Percentiles rank a stretch among this genome's conserved stretches.
These are phyloP conservation scores for Pristionchus pacificus DNA, from an alignment of 1,140 invertebrate genomes.

Conservation along the genomic window DNA sequence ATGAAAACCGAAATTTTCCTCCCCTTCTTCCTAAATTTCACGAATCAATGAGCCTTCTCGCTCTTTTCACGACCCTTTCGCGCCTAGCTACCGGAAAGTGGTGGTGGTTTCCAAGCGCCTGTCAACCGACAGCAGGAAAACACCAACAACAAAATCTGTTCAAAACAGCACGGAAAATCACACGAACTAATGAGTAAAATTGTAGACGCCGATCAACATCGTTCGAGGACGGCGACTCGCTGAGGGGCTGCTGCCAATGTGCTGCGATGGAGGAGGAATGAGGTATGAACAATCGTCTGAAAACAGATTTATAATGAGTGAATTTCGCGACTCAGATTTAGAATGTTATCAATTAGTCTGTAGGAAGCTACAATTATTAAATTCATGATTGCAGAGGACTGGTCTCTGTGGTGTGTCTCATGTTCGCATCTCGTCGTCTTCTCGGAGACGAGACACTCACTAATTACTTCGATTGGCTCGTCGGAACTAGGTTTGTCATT, in stretches of 20 bases:
- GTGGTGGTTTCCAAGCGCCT: no score
- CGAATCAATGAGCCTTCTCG: no score
- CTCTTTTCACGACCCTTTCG: slow-evolving; percentile 17
- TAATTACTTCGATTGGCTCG: slow-evolving; percentile 42
- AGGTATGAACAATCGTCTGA: slow-evolving; percentile 6
- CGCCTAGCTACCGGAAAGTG: slow-evolving; percentile 17
- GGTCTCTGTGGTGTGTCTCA: slow-evolving; percentile 37
- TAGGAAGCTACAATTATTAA: not conserved
- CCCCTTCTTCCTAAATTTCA: not conserved
- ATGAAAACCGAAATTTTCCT: not conserved
- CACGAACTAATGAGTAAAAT: not conserved
- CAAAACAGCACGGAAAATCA: not conserved
- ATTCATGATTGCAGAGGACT: slow-evolving; percentile 26
- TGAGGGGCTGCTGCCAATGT: slow-evolving; percentile 41
- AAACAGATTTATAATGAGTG: not conserved
- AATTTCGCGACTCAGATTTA: not conserved
- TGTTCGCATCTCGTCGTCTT: slow-evolving; percentile 45
- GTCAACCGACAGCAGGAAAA: no score
- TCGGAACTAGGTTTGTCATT: slow-evolving; percentile 33
- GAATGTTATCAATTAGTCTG: not conserved
- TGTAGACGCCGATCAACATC: slow-evolving; percentile 28
- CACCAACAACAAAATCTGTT: not conserved
- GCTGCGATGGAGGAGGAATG: slow-evolving; percentile 50
- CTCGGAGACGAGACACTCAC: slow-evolving; percentile 45
- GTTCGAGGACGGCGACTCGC: slow-evolving; percentile 8